These are phyloP conservation scores for Plusia festucae DNA, from an alignment of 2,888 invertebrate genomes.

Conservation along the genomic window DNA sequence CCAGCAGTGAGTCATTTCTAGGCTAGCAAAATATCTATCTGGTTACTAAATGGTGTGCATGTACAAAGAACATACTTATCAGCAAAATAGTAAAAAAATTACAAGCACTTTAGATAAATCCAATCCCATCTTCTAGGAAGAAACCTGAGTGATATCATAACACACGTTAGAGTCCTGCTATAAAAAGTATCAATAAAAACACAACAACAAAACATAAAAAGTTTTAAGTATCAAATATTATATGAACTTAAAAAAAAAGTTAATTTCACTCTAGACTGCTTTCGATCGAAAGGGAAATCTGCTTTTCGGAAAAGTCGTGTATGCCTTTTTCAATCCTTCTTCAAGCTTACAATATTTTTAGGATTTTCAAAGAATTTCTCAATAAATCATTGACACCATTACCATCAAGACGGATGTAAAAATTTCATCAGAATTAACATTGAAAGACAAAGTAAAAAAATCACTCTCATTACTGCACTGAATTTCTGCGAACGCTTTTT, in stretches of 20 bases:
- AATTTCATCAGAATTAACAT: not conserved
- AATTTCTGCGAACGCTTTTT: constrained; percentile 24
- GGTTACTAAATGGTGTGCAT: no score
- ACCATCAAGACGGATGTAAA: not conserved
- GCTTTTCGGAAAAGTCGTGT: not conserved
- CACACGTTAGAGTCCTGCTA: not conserved
- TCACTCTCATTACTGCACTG: constrained; percentile 11
- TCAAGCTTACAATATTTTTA: not conserved
- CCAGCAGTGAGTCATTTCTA: no score
- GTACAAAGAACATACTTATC: no score
- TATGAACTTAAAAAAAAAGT: not conserved
- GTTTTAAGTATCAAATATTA: not conserved
- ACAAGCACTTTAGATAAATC: not conserved
- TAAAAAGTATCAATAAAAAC: not conserved
- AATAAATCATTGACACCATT: not conserved
- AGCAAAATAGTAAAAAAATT: no score
- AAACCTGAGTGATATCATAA: no score
- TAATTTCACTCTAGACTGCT: not conserved
- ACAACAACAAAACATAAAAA: no score
- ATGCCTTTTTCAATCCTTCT: not conserved
- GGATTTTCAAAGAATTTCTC: not conserved
- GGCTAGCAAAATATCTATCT: no score
- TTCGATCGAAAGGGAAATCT: not conserved
- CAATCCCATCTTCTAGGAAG: not conserved
- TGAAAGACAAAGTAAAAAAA: not conserved